Percentiles rank a stretch among this genome's conserved stretches.
These are phyloP conservation scores for Trachymyrmex septentrionalis DNA, from an alignment of 1,140 invertebrate genomes.

Conservation along the genomic window DNA sequence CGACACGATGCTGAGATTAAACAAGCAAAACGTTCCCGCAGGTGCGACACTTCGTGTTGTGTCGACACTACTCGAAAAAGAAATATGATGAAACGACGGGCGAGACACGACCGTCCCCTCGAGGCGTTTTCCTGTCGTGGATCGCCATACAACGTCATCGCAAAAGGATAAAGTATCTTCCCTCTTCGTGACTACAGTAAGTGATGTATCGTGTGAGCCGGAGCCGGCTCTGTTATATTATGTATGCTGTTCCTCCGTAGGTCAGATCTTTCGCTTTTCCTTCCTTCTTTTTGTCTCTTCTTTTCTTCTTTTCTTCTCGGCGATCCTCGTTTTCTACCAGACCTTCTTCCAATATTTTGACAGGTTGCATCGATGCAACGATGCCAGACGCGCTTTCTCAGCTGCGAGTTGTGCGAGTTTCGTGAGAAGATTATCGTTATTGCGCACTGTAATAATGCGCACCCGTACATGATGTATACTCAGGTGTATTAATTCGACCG, in stretches of 20 bases:
- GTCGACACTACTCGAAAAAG: conserved; percentile 13
- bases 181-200: conserved; percentile 47
- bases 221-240: conserved; percentile 67
- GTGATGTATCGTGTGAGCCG: conserved; percentile 62
- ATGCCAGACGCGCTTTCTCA: background rate
- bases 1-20: conserved; percentile 42
- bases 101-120: conserved; percentile 15
- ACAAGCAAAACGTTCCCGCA: conserved; percentile 31
- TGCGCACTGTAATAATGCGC: conserved; percentile 25
- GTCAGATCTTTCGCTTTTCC: conserved; percentile 30
- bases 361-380: conserved; percentile 14
- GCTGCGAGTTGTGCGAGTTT: background rate
- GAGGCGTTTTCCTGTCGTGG: conserved; percentile 20
- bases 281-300: background rate
- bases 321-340: background rate
- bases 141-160: conserved; percentile 36
- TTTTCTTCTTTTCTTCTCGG: background rate
- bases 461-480: background rate
- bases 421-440: conserved; percentile 43
- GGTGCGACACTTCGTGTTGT: conserved; percentile 30
- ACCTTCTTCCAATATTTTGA: conserved; percentile 2
- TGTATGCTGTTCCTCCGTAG: conserved; percentile 64
- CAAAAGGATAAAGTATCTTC: conserved; percentile 35
- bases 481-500: conserved; percentile 28
- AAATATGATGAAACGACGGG: background rate